Evolutionary conservation across 2,113 vertebrate species (phyloP), one percentile per base, ranked within the genome.

Genomic region (Mugil cephalus): DNA sequence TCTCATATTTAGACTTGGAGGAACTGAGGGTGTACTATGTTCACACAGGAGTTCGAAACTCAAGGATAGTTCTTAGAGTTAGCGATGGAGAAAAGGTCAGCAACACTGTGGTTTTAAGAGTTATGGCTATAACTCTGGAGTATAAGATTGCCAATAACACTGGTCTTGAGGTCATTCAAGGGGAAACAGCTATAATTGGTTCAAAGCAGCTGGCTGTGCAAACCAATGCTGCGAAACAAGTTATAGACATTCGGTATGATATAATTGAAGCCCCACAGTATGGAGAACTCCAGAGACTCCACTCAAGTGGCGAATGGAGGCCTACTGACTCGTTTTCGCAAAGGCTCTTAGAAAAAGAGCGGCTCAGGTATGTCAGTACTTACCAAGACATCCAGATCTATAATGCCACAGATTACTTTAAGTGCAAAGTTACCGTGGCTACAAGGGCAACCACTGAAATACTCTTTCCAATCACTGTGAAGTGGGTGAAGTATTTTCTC

Each of bases 81-180:
- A 94, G 91, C 4, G 96, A 98, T 82, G 94, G 95, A 30, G 95
- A 97, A 76, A 96, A 95, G 74, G 93, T 96, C 64, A 97, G 96
- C 87, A 98, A 96, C 77, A 96, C 95, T 0, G 94, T 94, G 4
- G 96, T 99, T 36, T 87, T 98, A 35, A 88, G 94, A 59, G 80
- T 98, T 67, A 93, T 95, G 90, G 94, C 95, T 11, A 46, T 96
- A 67, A 83, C 93, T 9, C 89, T 96, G 70, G 91, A 96, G 72
- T 97, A 94, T 78, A 92, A 89, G 85, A 82, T 98, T 77, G 86
- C 84, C 36, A 95, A 90, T 69, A 95, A 94, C 77, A 96, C 94
- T 0, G 95, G 95, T 13, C 74, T 96, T 66, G 77, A 90, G 34
- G 80, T 96, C 0, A 78, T 80, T 21, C 96, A 97, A 80, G 96